phyloP scores from a whole-genome alignment of 2,797 vertebrate genomes.

The Eutrigla gurnardus region DNA sequence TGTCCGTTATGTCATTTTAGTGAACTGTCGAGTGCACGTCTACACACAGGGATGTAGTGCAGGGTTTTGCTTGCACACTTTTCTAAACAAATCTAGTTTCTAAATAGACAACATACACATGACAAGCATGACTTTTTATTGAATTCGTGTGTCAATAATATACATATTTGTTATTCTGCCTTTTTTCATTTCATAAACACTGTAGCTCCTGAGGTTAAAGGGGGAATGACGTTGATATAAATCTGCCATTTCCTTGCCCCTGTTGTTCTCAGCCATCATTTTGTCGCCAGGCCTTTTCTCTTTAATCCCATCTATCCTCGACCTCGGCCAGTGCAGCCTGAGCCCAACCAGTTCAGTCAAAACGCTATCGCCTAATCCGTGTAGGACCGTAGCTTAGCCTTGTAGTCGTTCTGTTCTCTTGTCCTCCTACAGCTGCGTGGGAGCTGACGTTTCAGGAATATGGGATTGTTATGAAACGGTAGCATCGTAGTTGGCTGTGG shows the following conservation, averaged over 20 bases:
- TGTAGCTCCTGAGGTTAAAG: background rate
- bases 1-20: constrained; percentile 13
- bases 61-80: background rate
- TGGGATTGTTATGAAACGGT: background rate
- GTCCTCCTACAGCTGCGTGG: constrained; percentile 7
- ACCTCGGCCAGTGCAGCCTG: constrained; percentile 13
- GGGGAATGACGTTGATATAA: constrained; percentile 1
- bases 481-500: background rate
- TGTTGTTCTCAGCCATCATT: constrained; percentile 19
- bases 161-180: background rate
- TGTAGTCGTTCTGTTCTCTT: constrained; percentile 39
- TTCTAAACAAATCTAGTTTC: background rate
- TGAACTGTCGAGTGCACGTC: background rate
- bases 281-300: constrained; percentile 19
- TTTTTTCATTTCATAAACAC: background rate
- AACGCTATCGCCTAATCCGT: constrained; percentile 53
- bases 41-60: background rate
- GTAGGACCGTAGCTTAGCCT: constrained; percentile 53
- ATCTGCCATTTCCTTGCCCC: background rate
- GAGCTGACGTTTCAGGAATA: constrained; percentile 23
- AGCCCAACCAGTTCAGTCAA: constrained; percentile 34
- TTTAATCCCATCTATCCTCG: constrained; percentile 58
- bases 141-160: background rate
- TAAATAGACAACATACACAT: background rate
- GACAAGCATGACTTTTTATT: background rate